Evolutionary conservation across 2,888 invertebrate species (phyloP).

Genomic region (Cephus nigrinus): DNA sequence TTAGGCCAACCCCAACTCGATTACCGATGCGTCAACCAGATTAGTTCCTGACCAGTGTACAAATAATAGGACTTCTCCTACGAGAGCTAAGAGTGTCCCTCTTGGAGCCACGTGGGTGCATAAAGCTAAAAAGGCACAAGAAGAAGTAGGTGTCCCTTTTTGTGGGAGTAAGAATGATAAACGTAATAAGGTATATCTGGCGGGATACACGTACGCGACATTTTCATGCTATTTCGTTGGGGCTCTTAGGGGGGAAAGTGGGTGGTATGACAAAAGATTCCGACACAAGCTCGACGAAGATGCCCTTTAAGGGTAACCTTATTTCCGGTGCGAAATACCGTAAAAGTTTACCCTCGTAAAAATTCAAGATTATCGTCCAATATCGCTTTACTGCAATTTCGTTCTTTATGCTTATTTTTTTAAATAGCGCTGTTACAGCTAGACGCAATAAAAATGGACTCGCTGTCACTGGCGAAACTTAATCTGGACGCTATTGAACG

Average conservation of each 20-base stretch:
- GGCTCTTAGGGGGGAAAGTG: too few relatives aligned
- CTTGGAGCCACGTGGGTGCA: too few relatives aligned
- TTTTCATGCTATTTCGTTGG: neutral
- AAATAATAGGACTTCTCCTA: conserved; percentile 4
- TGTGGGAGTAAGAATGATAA: too few relatives aligned
- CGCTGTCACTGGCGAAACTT: too few relatives aligned
- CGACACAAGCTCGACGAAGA: neutral
- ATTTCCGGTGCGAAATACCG: neutral
- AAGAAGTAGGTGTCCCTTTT: neutral
- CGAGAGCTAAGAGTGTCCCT: neutral
- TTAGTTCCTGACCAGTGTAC: conserved; percentile 32
- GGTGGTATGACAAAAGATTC: neutral
- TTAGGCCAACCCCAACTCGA: conserved; percentile 35
- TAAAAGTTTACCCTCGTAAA: conserved; percentile 15
- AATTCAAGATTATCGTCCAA: conserved; percentile 11
- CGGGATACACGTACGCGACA: neutral
- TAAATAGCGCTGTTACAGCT: neutral
- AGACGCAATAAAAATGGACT: neutral
- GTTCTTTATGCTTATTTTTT: neutral
- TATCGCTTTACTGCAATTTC: conserved; percentile 13
- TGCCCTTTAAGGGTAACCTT: conserved; percentile 25
- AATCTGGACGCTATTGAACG: neutral
- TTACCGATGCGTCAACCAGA: conserved; percentile 36
- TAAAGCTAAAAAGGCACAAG: too few relatives aligned
- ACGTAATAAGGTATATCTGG: neutral